These are phyloP conservation scores for Maniola hyperantus DNA, from an alignment of 2,888 invertebrate genomes.

Conservation along the genomic window DNA sequence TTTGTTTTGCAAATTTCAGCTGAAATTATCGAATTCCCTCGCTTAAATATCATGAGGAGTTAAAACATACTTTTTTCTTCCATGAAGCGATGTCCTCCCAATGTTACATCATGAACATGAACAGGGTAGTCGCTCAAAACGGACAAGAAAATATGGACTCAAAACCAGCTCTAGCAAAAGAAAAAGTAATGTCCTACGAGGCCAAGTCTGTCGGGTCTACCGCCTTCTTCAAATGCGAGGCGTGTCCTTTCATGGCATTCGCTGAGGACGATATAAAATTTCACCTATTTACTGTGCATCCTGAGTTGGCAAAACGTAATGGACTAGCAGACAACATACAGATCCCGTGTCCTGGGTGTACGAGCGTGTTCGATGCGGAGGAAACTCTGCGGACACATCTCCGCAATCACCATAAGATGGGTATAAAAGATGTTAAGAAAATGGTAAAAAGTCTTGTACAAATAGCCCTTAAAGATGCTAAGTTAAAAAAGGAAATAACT, in stretches of 20 bases:
- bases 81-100: constrained; percentile 49
- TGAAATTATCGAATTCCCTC: not conserved
- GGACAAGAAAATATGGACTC: constrained; percentile 42
- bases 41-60: not conserved
- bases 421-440: constrained; percentile 81
- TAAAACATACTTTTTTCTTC: not conserved
- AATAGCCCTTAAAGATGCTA: constrained; percentile 71
- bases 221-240: constrained; percentile 79
- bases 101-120: constrained; percentile 56
- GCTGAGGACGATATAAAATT: constrained; percentile 79
- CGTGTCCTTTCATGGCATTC: constrained; percentile 80
- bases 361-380: constrained; percentile 84
- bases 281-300: constrained; percentile 77
- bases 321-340: constrained; percentile 79
- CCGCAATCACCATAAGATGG: constrained; percentile 86
- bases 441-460: constrained; percentile 81
- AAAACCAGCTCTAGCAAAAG: constrained; percentile 55
- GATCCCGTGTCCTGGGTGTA: constrained; percentile 86
- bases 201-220: constrained; percentile 78
- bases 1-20: not conserved
- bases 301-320: constrained; percentile 76
- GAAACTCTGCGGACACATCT: constrained; percentile 85
- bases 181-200: constrained; percentile 76
- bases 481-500: constrained; percentile 67
- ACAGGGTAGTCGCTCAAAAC: constrained; percentile 47